Percentiles rank a stretch among this genome's conserved stretches.
phyloP scores from a whole-genome alignment of 2,113 vertebrate species.

The Crocuta crocuta region DNA sequence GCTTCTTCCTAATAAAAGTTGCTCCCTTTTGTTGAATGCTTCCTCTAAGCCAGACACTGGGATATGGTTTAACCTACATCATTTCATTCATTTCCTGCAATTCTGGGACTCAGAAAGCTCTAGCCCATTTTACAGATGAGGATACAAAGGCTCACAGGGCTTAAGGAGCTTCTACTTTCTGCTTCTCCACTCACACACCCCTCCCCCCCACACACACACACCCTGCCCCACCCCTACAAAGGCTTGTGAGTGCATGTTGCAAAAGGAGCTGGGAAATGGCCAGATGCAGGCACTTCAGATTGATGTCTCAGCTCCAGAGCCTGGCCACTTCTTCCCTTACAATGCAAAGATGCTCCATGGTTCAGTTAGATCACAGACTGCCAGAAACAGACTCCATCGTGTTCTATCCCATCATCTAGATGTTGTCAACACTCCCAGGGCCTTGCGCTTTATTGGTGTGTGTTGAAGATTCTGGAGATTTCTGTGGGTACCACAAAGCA shows the following conservation, averaged over 20 bases:
- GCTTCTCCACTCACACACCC: not conserved
- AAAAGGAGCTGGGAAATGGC: not conserved
- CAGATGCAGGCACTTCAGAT: not conserved
- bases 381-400: not conserved
- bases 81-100: not conserved
- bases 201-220: no score
- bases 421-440: not conserved
- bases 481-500: not conserved
- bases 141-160: not conserved
- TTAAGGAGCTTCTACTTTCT: not conserved
- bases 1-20: not conserved
- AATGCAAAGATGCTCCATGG: not conserved
- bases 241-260: not conserved
- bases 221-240: not conserved
- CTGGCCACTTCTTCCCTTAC: not conserved
- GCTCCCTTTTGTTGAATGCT: not conserved
- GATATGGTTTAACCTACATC: not conserved
- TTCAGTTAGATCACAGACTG: not conserved
- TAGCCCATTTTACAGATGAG: constrained; percentile 32
- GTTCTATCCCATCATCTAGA: not conserved
- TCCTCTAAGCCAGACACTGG: not conserved
- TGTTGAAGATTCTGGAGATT: not conserved
- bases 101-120: not conserved
- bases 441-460: not conserved
- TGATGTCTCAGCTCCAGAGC: not conserved